A percentile compares a stretch with the other conserved stretches of the same genome.
These are phyloP conservation scores for Cosmia trapezina DNA, from an alignment of 2,888 invertebrate genomes.

Conservation along the genomic window DNA sequence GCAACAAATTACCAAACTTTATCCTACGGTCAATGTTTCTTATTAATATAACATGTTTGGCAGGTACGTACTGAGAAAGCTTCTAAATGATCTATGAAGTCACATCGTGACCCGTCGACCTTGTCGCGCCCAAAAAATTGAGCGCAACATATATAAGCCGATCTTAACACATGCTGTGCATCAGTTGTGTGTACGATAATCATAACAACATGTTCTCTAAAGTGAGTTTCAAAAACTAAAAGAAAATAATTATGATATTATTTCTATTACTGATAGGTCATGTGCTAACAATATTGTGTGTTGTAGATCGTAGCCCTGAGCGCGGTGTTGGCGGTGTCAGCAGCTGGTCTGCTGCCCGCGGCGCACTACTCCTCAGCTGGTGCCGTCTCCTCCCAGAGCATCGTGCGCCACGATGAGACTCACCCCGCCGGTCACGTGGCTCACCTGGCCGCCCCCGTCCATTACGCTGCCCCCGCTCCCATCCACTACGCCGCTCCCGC, in stretches of 20 bases:
- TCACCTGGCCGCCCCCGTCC: conserved; percentile 63
- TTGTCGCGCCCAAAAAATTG: conserved; percentile 80
- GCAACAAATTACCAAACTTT: conserved; percentile 56
- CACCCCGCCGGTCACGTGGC: conserved; percentile 65
- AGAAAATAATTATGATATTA: conserved; percentile 1
- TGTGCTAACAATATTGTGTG: conserved; percentile 25
- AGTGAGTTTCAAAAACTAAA: conserved; percentile 74
- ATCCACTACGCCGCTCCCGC: conserved; percentile 62
- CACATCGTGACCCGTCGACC: conserved; percentile 82
- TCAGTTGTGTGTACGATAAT: conserved; percentile 77
- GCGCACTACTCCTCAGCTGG: conserved; percentile 81
- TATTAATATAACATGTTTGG: conserved; percentile 57
- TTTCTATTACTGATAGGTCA: not conserved
- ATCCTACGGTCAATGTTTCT: conserved; percentile 39
- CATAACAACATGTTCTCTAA: conserved; percentile 83
- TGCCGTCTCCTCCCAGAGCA: conserved; percentile 85
- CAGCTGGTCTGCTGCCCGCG: conserved; percentile 81
- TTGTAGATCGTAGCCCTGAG: conserved; percentile 79
- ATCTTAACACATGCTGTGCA: conserved; percentile 70
- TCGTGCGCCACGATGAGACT: conserved; percentile 80
- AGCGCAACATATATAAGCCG: conserved; percentile 79
- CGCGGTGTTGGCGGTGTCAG: conserved; percentile 81
- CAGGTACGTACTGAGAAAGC: conserved; percentile 58
- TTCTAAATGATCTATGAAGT: conserved; percentile 63
- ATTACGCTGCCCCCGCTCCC: conserved; percentile 62